Evolutionary conservation across 1,140 invertebrate species (phyloP).

Genomic region (Bilobella aurantiaca): DNA sequence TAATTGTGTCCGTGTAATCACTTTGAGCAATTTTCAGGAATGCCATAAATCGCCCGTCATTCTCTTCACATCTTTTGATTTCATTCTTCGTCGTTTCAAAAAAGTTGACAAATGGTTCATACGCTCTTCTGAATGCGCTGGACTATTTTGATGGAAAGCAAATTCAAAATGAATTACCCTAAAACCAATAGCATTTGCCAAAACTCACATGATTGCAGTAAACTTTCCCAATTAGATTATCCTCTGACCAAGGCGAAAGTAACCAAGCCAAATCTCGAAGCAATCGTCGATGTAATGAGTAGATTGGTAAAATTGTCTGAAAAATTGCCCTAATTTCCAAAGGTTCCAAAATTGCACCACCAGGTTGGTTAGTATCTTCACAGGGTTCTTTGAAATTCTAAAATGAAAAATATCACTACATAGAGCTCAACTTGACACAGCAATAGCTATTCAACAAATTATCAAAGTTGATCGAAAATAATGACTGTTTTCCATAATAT

Average conservation of each 20-base stretch:
- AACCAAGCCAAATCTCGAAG: conserved; percentile 61
- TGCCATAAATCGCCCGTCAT: conserved; percentile 89
- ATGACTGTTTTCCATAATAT: conserved; percentile 32
- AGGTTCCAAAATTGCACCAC: conserved; percentile 66
- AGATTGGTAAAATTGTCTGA: conserved; percentile 86
- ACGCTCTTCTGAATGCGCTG: conserved; percentile 68
- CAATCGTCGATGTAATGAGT: conserved; percentile 79
- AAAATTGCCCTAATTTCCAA: conserved; percentile 94
- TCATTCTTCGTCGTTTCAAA: conserved; percentile 93
- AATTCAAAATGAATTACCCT: conserved; percentile 9
- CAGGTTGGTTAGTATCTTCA: conserved; percentile 66
- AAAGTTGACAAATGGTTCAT: conserved; percentile 95
- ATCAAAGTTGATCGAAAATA: conserved; percentile 15
- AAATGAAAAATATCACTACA: conserved; percentile 35
- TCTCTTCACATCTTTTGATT: conserved; percentile 75
- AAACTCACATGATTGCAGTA: conserved; percentile 62
- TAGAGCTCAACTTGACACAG: conserved; percentile 6
- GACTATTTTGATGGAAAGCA: conserved; percentile 39
- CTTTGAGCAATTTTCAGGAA: conserved; percentile 92
- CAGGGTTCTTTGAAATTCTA: conserved; percentile 87
- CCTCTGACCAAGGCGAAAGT: conserved; percentile 67
- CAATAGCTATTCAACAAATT: conserved; percentile 38
- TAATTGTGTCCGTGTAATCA: neutral
- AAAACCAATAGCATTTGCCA: no score
- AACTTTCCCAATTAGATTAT: conserved; percentile 72